Percentiles rank a stretch among this genome's conserved stretches.
Conservation (phyloP, 2,113 vertebrate species). For the Madoqua kirkii region DNA sequence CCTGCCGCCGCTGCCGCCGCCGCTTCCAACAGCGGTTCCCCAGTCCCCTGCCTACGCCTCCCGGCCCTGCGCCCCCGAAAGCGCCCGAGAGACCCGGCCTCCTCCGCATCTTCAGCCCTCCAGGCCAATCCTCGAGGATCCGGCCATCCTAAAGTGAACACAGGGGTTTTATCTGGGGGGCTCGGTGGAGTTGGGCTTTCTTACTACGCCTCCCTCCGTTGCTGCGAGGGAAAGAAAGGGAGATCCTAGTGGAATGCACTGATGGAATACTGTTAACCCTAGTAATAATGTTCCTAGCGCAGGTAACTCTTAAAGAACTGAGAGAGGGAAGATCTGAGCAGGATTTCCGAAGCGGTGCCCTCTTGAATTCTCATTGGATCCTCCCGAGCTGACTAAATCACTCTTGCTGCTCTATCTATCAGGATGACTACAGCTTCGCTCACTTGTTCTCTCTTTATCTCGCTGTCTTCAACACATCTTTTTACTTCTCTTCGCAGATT, state of each 20-base stretch:
- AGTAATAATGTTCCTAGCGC: neutral
- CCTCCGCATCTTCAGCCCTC: neutral
- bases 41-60: neutral
- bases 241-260: conserved; percentile 11
- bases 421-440: conserved; percentile 35
- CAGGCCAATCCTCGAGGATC: neutral
- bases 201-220: neutral
- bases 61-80: neutral
- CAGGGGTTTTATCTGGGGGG: neutral
- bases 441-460: neutral
- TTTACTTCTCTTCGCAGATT: neutral
- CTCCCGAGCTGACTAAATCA: conserved; percentile 36
- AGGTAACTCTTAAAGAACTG: conserved; percentile 9
- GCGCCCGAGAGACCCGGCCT: neutral
- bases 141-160: neutral
- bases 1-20: neutral
- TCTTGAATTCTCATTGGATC: conserved; percentile 66
- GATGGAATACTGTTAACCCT: conserved; percentile 5
- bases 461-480: neutral
- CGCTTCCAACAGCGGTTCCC: neutral
- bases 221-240: neutral
- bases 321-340: neutral
- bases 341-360: conserved; percentile 18
- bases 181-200: neutral
- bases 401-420: conserved; percentile 33